Percentiles rank a stretch among this genome's conserved stretches.
phyloP scores from a whole-genome alignment of 2,797 vertebrate genomes.

The Ctenosaura bakeri region DNA sequence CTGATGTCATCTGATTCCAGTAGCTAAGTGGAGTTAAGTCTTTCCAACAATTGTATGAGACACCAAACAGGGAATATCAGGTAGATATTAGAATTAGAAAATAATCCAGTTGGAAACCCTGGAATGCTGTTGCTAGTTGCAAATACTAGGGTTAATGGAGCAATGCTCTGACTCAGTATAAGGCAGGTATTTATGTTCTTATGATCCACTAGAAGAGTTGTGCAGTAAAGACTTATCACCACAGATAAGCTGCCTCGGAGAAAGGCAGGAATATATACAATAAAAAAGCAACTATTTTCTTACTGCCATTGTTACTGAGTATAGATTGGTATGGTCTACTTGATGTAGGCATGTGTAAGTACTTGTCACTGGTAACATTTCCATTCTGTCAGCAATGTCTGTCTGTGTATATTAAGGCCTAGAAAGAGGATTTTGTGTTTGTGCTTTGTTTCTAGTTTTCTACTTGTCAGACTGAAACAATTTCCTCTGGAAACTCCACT shows the following conservation, averaged over 20 bases:
- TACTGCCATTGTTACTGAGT: background rate
- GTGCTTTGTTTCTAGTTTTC: slow-evolving; percentile 37
- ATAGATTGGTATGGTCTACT: background rate
- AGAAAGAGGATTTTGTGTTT: background rate
- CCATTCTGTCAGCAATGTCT: background rate
- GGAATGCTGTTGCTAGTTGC: too few relatives aligned
- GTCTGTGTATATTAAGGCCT: background rate
- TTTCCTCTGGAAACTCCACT: background rate
- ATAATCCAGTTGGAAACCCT: too few relatives aligned
- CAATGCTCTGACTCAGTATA: too few relatives aligned
- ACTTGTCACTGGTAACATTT: background rate
- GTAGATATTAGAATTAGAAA: too few relatives aligned
- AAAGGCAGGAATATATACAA: too few relatives aligned
- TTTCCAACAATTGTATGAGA: too few relatives aligned
- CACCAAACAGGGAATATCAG: too few relatives aligned
- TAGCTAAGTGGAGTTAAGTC: too few relatives aligned
- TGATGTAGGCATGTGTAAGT: background rate
- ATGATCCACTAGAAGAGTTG: background rate
- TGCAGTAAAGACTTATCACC: background rate
- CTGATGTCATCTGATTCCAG: too few relatives aligned
- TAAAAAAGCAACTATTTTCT: background rate
- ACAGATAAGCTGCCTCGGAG: background rate
- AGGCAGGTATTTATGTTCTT: too few relatives aligned
- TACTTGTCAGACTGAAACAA: slow-evolving; percentile 9
- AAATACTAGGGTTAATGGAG: too few relatives aligned